Base-by-base conservation (phyloP, 1,140 invertebrate species). In the Spodoptera frugiperda region DNA sequence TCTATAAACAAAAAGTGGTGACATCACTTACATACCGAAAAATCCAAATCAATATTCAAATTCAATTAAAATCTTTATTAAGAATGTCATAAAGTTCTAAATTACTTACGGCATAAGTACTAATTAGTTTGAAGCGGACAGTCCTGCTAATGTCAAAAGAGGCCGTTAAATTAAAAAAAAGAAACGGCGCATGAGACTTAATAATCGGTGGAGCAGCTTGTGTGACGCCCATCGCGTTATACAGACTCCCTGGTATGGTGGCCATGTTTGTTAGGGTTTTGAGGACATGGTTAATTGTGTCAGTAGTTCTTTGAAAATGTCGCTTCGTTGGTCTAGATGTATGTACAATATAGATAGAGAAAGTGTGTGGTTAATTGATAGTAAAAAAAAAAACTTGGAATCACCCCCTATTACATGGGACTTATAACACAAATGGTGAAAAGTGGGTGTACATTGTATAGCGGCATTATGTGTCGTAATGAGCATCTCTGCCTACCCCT, bases 171-270 rank as follows among this genome's bases (percentile, higher is more conserved):
- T 88, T 87, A 89, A 83, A 89, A 87, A 82, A 85, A 25, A n/a
- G n/a, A n/a, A 84, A 79, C 75, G 78, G 78, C 54, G 81, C 82
- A 78, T 70, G 83, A 82, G 85, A 80, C 79, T 83, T 82, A 82
- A 83, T 89, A 85, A 89, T 84, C 82, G 84, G 81, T 78, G 61
- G 82, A 72, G 81, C 80, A 80, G 84, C 73, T 78, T 68, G 76
- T 79, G 87, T 70, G 86, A 90, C 89, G 90, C 90, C 90, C 89
- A 86, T 85, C 84, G 84, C 81, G 83, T 87, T 89, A 87, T 84
- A 87, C 84, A 76, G 84, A 83, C 89, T 90, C 85, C 85, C 71
- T 83, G 78, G 77, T 82, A 78, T 83, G 81, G 82, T 85, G 61
- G 77, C 86, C 80, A 86, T 19, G 80, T 78, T 51, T 21, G 10